Conservation (phyloP, 2,888 invertebrate genomes). For the Philereme transversata region DNA sequence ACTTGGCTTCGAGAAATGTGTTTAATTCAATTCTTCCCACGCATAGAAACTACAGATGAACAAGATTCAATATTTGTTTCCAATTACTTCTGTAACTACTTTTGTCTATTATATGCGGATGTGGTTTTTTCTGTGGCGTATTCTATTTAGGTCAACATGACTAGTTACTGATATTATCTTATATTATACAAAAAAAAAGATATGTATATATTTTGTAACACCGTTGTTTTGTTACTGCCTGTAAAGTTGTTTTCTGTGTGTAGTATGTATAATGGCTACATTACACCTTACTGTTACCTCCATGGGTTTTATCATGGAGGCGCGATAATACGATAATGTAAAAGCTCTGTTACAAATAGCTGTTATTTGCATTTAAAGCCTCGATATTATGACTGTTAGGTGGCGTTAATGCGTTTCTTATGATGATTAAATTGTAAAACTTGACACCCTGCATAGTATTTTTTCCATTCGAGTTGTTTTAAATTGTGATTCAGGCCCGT, state of each 20-base stretch:
- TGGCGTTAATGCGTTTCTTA: constrained; percentile 28
- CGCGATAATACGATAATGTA: constrained; percentile 37
- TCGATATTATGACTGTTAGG: constrained; percentile 12
- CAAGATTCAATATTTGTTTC: too few species aligned
- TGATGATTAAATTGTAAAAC: constrained; percentile 24
- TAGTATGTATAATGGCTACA: not conserved
- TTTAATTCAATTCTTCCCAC: constrained; percentile 21
- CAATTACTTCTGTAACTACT: too few species aligned
- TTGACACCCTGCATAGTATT: constrained; percentile 6
- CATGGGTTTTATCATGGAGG: constrained; percentile 16
- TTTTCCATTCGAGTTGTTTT: constrained; percentile 9
- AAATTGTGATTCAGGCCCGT: constrained; percentile 10
- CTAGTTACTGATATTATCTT: too few species aligned
- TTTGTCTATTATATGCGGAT: too few species aligned
- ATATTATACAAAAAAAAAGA: too few species aligned
- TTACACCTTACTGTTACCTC: constrained; percentile 3
- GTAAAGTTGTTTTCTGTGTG: constrained; percentile 7
- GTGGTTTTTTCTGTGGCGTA: too few species aligned
- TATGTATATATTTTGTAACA: not conserved
- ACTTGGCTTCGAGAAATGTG: constrained; percentile 6
- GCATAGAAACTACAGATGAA: constrained; percentile 8
- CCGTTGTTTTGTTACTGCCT: not conserved
- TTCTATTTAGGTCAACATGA: too few species aligned
- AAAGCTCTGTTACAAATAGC: constrained; percentile 28
- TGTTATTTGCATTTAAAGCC: constrained; percentile 35